phyloP scores from a whole-genome alignment of 2,113 vertebrate species.

The Siniperca chuatsi region DNA sequence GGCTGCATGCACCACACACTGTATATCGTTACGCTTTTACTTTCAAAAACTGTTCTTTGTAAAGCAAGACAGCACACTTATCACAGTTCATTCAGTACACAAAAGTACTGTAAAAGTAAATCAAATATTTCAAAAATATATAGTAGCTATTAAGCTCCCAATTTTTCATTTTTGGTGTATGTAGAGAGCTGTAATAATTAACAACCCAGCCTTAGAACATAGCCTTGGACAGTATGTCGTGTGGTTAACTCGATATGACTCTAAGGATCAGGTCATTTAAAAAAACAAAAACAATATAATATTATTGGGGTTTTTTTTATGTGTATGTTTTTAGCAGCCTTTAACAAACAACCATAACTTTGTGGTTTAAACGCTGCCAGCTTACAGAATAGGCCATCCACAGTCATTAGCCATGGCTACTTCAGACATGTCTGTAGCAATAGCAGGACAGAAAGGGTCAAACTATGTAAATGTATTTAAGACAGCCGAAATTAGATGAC shows the following conservation, averaged over 20 bases:
- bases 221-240: neutral
- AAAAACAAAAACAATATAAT: too few relatives aligned
- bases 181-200: neutral
- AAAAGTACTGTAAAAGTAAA: too few relatives aligned
- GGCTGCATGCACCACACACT: slow-evolving; percentile 22
- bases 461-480: neutral
- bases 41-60: slow-evolving; percentile 12
- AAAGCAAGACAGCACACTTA: slow-evolving; percentile 5
- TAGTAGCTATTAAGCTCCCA: neutral
- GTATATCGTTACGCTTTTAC: neutral
- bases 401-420: neutral
- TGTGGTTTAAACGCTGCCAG: neutral
- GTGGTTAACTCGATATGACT: neutral
- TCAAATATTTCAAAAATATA: neutral
- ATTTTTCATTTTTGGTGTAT: neutral
- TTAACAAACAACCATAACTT: neutral
- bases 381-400: neutral
- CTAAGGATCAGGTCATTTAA: neutral
- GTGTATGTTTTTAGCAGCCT: neutral
- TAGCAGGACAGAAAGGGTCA: neutral
- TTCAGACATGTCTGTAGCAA: neutral
- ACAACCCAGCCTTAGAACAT: neutral
- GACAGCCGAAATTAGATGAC: neutral
- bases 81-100: neutral
- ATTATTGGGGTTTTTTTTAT: neutral